Percentiles rank a stretch among this genome's conserved stretches.
Evolutionary conservation across 2,113 vertebrate genomes (phyloP).

Genomic region (Plotosus lineatus): DNA sequence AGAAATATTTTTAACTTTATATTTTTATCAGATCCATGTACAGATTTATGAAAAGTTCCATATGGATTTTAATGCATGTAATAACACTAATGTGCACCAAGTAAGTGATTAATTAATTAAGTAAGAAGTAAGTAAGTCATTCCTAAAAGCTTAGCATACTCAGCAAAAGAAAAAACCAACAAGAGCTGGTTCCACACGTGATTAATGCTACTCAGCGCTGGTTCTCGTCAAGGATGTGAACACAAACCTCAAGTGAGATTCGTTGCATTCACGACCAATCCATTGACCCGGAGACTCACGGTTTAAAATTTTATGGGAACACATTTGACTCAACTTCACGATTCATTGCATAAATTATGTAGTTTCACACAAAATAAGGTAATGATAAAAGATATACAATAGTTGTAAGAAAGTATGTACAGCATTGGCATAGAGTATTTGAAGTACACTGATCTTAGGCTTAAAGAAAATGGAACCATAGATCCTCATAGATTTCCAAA

Average conservation of each 20-base stretch:
- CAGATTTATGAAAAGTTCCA: background rate
- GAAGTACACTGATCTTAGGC: too few relatives aligned
- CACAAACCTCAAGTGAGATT: background rate
- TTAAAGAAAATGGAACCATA: too few relatives aligned
- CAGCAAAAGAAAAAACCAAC: background rate
- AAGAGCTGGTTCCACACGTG: background rate
- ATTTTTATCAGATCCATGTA: background rate
- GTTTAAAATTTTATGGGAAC: conserved; percentile 29
- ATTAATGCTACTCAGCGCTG: background rate
- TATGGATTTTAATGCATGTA: background rate
- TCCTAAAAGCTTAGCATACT: background rate
- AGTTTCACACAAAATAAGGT: too few relatives aligned
- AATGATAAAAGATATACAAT: too few relatives aligned
- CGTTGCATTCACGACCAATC: background rate
- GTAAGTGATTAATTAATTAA: too few relatives aligned
- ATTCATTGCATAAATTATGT: background rate
- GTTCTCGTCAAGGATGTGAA: background rate
- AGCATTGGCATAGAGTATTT: too few relatives aligned
- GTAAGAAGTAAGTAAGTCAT: background rate
- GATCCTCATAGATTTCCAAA: too few relatives aligned
- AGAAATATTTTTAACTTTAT: background rate
- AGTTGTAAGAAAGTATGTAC: too few relatives aligned
- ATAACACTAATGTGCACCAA: too few relatives aligned
- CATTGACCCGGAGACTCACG: background rate
- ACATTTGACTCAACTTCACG: background rate